Evolutionary conservation across 2,113 vertebrate species (phyloP), one percentile per base, ranked within the genome.

Genomic region (Carettochelys insculpta): DNA sequence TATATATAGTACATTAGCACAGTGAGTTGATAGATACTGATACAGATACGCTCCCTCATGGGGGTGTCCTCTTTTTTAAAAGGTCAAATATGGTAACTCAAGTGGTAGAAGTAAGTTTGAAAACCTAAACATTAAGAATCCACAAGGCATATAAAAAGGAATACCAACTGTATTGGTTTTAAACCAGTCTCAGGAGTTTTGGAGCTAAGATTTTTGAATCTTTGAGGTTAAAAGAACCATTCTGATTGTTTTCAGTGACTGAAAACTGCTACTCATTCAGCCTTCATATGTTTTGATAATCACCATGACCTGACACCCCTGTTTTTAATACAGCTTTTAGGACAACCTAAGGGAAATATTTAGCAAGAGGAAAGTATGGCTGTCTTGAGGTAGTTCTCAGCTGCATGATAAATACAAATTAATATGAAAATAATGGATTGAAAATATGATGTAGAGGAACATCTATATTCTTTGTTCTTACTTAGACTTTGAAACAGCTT

Each of bases 371-470:
- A 45, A 81, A 77, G 56, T 92, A 84, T 85, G 78, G 88, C 80
- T 82, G 76, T 77, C 81, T 1, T 29, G 19, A 65, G 80, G 9
- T 83, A 56, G 34, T 41, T 71, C 5, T 4, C 73, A 79, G 88
- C 43, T 71, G 43, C 10, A 13, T 52, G 89, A 68, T 80, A 81
- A 71, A 51, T 25, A 20, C 4, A 43, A 48, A 43, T 73, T 73
- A 73, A 73, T 25, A 73, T 94, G 91, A 71, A 82, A 75, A 31
- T 48, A 84, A 10, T 71, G 85, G 86, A 51, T 77, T 88, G 87
- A 85, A 25, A 85, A 3, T 48, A 56, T 51, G 65, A 56, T 71
- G 79, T 43, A 41, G 52, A 82, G 65, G 65, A 65, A 24, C 1
- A 29, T 6, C 17, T 84, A 82, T 68, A 61, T 82, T 24, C 68